Base-by-base conservation (phyloP, 2,888 invertebrate species). In the Saturnia pavonia region DNA sequence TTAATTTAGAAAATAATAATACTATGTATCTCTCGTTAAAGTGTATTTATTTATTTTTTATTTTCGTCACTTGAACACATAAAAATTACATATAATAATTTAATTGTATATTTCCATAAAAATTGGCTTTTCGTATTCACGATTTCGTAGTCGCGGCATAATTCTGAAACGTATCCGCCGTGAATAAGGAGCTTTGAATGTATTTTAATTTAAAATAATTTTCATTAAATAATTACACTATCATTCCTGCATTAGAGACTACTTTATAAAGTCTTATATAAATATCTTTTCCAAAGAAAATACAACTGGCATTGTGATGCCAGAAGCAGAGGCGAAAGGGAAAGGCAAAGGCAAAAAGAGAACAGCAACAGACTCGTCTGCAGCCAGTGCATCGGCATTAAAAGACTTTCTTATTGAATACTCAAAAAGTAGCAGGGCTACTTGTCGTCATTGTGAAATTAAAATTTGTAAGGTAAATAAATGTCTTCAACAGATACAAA, bases 361-460 rank as follows among this genome's bases (percentile, higher is more conserved):
- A 67, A 71, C 83, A 9, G 86, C 86, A 25, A 84, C 90, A 43
- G 83, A 84, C 70, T 81, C 84, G 0, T 87, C 83, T 45, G 79
- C 83, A 60, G 86, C 69, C 4, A 73, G 72, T 12, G 73, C 67
- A 69, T 72, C 86, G 1, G 94, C 92, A 0, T 75, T 95, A 0
- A 95, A 95, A 73, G 89, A 98, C 86, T 99, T 96, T 84, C 88
- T 87, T 8, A 94, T 97, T 19, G 98, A 98, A 84, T 98, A 98
- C 90, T 96, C 99, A 0, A 98, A 98, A 85, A 97, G 97, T 1
- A 96, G 96, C 75, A 94, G 97, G 69, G 96, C 98, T 43, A 93
- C 93, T 19, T 99, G 99, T 83, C 93, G 95, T 72, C 97, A 96
- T 0, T 99, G 99, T 89, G 96, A 97, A 75, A 96, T 96, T 72